Percentiles rank a stretch among this genome's conserved stretches.
Conservation (phyloP, 2,888 invertebrate genomes). For the Ganaspis brasiliensis region DNA sequence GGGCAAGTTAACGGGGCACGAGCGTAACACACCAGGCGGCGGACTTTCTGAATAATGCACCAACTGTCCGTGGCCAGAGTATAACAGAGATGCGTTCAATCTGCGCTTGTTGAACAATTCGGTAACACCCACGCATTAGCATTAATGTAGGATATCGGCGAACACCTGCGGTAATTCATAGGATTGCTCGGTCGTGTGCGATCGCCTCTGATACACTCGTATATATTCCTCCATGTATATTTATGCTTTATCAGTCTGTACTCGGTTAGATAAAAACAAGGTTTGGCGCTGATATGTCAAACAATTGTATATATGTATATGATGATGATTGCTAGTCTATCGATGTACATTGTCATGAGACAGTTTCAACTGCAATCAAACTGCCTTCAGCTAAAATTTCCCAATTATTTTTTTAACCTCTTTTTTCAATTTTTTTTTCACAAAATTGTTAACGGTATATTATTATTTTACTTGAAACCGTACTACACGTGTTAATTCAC, state of each 20-base stretch:
- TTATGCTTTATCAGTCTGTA: slow-evolving; percentile 13
- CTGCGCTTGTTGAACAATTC: slow-evolving; percentile 76
- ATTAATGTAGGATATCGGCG: slow-evolving; percentile 74
- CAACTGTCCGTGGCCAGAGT: slow-evolving; percentile 71
- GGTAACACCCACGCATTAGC: slow-evolving; percentile 74
- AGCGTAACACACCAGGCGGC: slow-evolving; percentile 70
- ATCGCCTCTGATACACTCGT: slow-evolving; percentile 53
- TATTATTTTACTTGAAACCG: slow-evolving; percentile 3
- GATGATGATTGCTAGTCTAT: background rate
- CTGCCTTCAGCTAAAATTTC: background rate
- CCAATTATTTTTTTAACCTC: background rate
- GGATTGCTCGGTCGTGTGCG: slow-evolving; percentile 61
- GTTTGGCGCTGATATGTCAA: slow-evolving; percentile 19
- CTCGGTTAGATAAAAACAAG: slow-evolving; percentile 4
- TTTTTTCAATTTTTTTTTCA: background rate
- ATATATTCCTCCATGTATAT: background rate
- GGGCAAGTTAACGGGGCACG: slow-evolving; percentile 77
- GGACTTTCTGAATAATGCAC: slow-evolving; percentile 79
- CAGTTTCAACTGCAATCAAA: background rate
- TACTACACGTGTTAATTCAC: background rate
- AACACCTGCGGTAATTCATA: slow-evolving; percentile 75
- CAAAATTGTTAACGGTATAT: background rate
- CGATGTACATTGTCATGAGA: background rate
- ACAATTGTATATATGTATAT: background rate
- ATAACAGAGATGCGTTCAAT: slow-evolving; percentile 73